phyloP scores from a whole-genome alignment of 2,797 vertebrate species.

The Falco columbarius region DNA sequence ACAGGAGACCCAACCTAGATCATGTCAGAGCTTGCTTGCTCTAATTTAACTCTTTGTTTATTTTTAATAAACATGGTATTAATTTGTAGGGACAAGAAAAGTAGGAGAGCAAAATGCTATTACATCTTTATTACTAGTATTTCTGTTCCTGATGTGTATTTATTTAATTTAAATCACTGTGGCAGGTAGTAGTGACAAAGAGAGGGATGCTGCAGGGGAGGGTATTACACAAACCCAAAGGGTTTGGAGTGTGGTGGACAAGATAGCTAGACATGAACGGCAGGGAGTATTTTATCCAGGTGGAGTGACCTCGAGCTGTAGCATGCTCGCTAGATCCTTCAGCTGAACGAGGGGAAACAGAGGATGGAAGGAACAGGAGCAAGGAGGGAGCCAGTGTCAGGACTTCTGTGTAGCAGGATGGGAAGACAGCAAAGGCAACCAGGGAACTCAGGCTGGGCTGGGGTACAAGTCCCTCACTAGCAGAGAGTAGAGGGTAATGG shows the following conservation, averaged over 20 bases:
- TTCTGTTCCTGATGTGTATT: neutral
- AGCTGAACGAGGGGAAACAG: neutral
- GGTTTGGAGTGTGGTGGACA: neutral
- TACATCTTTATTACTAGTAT: neutral
- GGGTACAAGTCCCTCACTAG: neutral
- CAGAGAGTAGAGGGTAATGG: neutral
- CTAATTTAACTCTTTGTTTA: constrained; percentile 41
- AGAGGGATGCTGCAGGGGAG: neutral
- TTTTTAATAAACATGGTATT: constrained; percentile 25
- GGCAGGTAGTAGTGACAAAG: neutral
- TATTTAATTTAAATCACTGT: neutral
- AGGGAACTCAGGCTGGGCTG: neutral
- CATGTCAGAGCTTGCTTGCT: constrained; percentile 29
- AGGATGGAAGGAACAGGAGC: neutral
- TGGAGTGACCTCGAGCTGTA: neutral
- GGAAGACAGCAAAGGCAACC: neutral
- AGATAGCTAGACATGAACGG: neutral
- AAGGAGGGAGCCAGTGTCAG: neutral
- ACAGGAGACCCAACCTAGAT: neutral
- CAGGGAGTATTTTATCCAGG: neutral
- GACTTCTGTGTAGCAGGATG: neutral
- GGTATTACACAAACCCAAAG: neutral
- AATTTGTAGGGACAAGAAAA: constrained; percentile 16
- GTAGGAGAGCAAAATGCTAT: neutral
- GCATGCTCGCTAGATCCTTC: neutral